phyloP scores from a whole-genome alignment of 2,888 invertebrate species.

The Eilema sororculum region DNA sequence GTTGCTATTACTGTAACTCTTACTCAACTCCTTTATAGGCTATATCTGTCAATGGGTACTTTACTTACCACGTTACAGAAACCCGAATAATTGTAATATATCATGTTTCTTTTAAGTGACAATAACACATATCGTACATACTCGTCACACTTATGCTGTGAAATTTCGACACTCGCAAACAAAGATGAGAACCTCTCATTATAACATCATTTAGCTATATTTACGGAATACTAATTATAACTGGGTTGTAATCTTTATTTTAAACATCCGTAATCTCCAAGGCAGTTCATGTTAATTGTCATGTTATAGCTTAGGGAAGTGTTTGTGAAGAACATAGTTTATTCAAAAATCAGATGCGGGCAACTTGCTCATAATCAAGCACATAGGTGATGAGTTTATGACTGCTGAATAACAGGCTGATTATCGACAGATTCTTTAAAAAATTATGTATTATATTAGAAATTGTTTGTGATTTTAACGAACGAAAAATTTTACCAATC shows the following conservation, averaged over 20 bases:
- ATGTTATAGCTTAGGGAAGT: background rate
- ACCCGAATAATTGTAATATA: background rate
- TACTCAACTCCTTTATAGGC: background rate
- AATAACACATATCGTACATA: conserved; percentile 1
- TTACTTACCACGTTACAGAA: conserved; percentile 3
- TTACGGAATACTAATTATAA: conserved; percentile 15
- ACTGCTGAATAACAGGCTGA: no score
- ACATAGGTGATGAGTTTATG: background rate
- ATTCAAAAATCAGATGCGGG: background rate
- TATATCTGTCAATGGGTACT: background rate
- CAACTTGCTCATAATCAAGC: background rate
- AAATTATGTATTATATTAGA: no score
- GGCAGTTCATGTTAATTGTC: conserved; percentile 1
- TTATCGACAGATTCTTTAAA: no score
- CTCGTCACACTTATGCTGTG: conserved; percentile 6
- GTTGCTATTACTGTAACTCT: conserved; percentile 4
- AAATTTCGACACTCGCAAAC: conserved; percentile 16
- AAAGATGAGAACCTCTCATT: conserved; percentile 26
- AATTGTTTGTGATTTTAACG: no score
- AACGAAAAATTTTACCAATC: no score
- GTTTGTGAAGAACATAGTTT: background rate
- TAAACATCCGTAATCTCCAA: background rate
- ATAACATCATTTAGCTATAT: conserved; percentile 8
- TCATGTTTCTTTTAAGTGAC: background rate
- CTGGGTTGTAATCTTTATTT: conserved; percentile 9